These are phyloP conservation scores for Sanderia malayensis DNA, from an alignment of 30 jellyfish, hydroid and myxozoan species.

Conservation along the genomic window DNA sequence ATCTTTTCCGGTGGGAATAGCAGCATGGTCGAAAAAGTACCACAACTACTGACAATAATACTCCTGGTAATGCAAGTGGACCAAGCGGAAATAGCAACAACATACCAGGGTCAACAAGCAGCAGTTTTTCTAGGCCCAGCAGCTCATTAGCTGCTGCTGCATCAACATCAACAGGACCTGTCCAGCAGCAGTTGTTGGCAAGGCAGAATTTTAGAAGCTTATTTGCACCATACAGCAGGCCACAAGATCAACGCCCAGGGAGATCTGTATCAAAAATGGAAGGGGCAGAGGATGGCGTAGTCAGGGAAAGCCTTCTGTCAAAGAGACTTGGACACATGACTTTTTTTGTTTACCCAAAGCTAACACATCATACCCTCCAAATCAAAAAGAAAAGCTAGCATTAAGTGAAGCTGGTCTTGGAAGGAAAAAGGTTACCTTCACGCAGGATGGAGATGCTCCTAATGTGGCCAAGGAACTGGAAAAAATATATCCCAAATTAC, in stretches of 20 bases:
- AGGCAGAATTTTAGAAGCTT: not conserved
- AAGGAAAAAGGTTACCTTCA: not conserved
- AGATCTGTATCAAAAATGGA: not conserved
- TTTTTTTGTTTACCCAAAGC: too few species aligned
- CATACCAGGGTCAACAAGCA: too few species aligned
- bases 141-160: too few species aligned
- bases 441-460: not conserved
- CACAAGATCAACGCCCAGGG: not conserved
- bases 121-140: too few species aligned
- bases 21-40: too few species aligned
- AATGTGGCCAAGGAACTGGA: not conserved
- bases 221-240: not conserved
- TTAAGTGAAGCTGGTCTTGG: not conserved
- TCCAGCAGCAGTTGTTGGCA: not conserved
- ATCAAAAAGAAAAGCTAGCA: not conserved
- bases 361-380: too few species aligned
- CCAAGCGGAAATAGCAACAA: too few species aligned
- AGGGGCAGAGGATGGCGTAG: not conserved
- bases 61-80: too few species aligned
- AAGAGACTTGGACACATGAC: too few species aligned
- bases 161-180: too few species aligned
- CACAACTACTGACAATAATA: too few species aligned
- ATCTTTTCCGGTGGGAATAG: too few species aligned
- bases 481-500: not conserved
- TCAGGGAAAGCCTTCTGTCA: not conserved